A percentile compares a stretch with the other conserved stretches of the same genome.
Conservation (phyloP, 2,113 vertebrate species). For the Alaudala cheleensis region DNA sequence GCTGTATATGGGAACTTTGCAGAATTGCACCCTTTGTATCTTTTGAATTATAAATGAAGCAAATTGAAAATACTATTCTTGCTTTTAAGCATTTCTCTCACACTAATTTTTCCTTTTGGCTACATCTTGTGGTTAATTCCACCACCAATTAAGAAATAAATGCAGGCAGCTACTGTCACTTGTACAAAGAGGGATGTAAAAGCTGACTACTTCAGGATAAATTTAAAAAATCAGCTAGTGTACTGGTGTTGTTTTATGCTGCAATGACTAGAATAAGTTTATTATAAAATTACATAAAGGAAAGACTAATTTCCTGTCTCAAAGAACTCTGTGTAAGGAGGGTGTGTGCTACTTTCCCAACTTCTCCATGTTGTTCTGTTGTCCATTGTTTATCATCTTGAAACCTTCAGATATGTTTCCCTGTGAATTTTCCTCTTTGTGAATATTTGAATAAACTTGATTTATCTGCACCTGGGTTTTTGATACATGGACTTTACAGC, state of each 20-base stretch:
- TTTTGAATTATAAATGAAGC: slow-evolving; percentile 52
- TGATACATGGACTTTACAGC: neutral
- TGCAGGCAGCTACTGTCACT: neutral
- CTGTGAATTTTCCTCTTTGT: neutral
- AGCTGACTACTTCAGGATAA: neutral
- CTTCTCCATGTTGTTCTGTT: accelerated
- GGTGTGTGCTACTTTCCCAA: neutral
- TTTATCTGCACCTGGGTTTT: neutral
- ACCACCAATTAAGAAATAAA: slow-evolving; percentile 10
- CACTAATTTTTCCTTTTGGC: neutral
- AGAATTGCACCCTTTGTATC: neutral
- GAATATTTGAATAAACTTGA: neutral
- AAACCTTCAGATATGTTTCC: neutral
- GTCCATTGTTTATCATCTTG: neutral
- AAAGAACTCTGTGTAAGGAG: neutral
- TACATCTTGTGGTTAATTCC: slow-evolving; percentile 4
- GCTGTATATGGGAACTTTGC: neutral
- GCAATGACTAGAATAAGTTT: neutral
- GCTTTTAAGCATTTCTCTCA: slow-evolving; percentile 18
- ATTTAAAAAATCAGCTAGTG: neutral
- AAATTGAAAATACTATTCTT: slow-evolving; percentile 12
- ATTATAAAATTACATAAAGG: neutral
- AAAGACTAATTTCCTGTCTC: neutral
- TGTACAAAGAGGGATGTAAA: neutral
- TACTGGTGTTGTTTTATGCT: neutral